phyloP scores from a whole-genome alignment of 2,888 invertebrate genomes.

The Lysandra coridon region DNA sequence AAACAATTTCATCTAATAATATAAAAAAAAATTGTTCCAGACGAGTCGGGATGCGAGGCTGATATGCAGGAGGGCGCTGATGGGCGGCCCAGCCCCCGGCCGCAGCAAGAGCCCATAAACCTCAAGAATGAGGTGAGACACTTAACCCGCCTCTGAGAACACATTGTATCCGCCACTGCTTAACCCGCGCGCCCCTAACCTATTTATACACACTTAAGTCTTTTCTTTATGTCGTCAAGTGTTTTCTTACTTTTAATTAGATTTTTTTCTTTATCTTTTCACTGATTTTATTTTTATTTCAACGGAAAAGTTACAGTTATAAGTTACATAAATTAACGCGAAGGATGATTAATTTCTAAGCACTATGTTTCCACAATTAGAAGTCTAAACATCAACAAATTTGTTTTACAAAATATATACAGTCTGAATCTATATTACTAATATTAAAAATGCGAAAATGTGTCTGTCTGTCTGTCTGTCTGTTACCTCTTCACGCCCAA shows the following conservation, averaged over 20 bases:
- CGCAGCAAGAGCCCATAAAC: constrained; percentile 79
- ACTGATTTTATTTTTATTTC: background rate
- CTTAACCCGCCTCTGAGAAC: constrained; percentile 45
- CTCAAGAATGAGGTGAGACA: constrained; percentile 75
- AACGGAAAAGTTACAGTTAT: no score
- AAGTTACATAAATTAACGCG: no score
- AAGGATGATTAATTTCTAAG: no score
- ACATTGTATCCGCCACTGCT: constrained; percentile 40
- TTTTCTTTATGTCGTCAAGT: constrained; percentile 4
- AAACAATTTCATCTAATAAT: background rate
- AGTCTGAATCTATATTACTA: no score
- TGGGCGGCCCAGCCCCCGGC: constrained; percentile 75
- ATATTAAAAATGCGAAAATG: no score
- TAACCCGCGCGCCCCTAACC: constrained; percentile 32
- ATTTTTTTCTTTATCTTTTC: background rate
- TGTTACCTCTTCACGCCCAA: no score
- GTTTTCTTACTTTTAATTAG: constrained; percentile 16
- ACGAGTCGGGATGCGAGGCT: constrained; percentile 92
- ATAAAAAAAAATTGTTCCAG: constrained; percentile 59
- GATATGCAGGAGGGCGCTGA: constrained; percentile 89
- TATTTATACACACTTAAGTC: constrained; percentile 4
- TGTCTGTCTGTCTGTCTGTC: no score
- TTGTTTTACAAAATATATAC: no score
- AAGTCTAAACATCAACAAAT: no score
- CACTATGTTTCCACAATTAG: no score